phyloP scores from a whole-genome alignment of 2,797 vertebrate species.

The Lepilemur septentrionalis region DNA sequence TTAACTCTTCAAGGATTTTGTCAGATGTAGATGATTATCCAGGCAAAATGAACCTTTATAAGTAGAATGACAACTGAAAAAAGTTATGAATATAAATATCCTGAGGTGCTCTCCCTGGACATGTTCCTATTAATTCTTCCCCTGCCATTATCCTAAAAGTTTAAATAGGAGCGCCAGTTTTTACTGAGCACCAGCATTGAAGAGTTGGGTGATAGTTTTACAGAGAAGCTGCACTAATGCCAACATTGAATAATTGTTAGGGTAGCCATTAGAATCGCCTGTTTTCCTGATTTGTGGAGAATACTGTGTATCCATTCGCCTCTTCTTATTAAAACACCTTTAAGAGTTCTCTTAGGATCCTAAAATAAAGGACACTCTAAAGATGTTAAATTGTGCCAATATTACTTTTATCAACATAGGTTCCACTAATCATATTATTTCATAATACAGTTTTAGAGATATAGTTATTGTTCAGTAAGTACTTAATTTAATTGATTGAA shows the following conservation, averaged over 20 bases:
- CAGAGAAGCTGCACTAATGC: background rate
- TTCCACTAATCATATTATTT: background rate
- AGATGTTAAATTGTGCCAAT: background rate
- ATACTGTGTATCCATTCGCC: background rate
- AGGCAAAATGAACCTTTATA: background rate
- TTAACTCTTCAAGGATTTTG: background rate
- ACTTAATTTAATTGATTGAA: background rate
- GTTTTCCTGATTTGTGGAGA: background rate
- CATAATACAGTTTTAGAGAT: background rate
- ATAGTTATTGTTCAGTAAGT: background rate
- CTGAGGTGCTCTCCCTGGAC: background rate
- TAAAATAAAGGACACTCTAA: background rate
- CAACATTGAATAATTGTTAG: background rate
- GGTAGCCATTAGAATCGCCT: background rate
- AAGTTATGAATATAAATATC: background rate
- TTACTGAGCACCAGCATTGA: background rate
- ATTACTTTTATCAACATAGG: background rate
- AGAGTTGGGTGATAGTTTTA: background rate
- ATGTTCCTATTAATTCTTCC: background rate
- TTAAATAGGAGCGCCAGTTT: background rate
- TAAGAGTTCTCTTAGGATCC: background rate
- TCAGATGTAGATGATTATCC: background rate
- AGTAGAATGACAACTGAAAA: background rate
- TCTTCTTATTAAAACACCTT: background rate
- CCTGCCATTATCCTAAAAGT: background rate